Percentiles rank a stretch among this genome's conserved stretches.
Conservation (phyloP, 2,113 vertebrate species). For the Epinephelus moara region DNA sequence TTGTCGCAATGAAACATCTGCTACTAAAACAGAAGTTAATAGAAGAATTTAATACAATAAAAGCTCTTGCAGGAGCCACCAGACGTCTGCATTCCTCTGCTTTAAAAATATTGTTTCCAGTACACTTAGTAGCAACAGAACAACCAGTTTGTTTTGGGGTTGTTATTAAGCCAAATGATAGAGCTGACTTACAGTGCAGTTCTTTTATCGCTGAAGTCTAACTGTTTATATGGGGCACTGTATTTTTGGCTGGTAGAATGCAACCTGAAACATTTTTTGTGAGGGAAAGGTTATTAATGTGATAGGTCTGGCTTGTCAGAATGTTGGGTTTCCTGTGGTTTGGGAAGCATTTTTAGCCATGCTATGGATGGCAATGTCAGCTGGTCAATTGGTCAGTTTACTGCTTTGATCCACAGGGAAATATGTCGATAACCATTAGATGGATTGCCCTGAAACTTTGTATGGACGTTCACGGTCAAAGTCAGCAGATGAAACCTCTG, state of each 20-base stretch:
- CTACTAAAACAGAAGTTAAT: constrained; percentile 10
- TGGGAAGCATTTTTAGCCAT: not conserved
- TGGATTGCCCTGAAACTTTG: not conserved
- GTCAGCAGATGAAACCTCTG: too few relatives aligned
- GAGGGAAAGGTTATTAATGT: not conserved
- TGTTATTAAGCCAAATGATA: not conserved
- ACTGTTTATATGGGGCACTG: not conserved
- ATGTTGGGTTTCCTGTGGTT: not conserved
- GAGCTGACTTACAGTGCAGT: not conserved
- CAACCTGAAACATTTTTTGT: not conserved
- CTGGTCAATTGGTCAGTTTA: not conserved
- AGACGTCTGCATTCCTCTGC: constrained; percentile 15
- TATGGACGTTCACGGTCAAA: too few relatives aligned
- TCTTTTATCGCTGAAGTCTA: not conserved
- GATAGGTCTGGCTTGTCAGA: not conserved
- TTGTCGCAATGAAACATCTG: constrained; percentile 21
- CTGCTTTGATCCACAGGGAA: not conserved
- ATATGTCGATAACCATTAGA: not conserved
- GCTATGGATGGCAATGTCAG: not conserved
- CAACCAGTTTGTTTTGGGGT: not conserved
- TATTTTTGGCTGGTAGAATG: not conserved
- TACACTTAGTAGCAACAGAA: not conserved
- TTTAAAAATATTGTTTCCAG: constrained; percentile 17
- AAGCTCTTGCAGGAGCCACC: constrained; percentile 5
- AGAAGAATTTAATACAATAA: constrained; percentile 10